Evolutionary conservation across 2,797 vertebrate genomes (phyloP).

Genomic region (Diglossa cyanea): DNA sequence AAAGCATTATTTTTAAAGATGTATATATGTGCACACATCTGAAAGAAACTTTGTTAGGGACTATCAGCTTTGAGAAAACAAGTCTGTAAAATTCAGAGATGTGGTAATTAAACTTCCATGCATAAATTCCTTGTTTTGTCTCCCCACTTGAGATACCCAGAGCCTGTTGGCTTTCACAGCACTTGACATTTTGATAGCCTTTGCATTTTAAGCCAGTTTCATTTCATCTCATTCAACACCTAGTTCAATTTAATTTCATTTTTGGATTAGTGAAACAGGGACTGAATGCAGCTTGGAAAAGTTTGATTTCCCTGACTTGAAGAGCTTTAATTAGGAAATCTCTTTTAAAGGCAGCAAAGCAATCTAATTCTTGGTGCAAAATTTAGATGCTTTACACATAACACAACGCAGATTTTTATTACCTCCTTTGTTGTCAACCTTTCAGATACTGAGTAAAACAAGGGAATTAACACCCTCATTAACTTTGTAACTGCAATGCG

Average conservation of each 20-base stretch:
- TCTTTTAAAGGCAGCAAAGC: not conserved
- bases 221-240: not conserved
- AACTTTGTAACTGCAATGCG: not conserved
- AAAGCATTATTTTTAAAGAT: not conserved
- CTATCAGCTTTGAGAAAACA: not conserved
- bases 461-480: not conserved
- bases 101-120: not conserved
- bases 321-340: not conserved
- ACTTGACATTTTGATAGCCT: conserved; percentile 48
- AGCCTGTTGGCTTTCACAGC: not conserved
- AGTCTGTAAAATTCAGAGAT: not conserved
- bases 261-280: not conserved
- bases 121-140: not conserved
- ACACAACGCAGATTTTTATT: not conserved
- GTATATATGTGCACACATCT: not conserved
- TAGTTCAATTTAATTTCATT: not conserved
- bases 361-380: not conserved
- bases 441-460: not conserved
- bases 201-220: conserved; percentile 4
- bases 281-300: not conserved
- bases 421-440: not conserved
- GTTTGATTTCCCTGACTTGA: not conserved
- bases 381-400: not conserved
- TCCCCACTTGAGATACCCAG: not conserved
- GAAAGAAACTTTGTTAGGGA: not conserved